These are phyloP conservation scores for Celastrina argiolus DNA, from an alignment of 2,888 invertebrate genomes.

Conservation along the genomic window DNA sequence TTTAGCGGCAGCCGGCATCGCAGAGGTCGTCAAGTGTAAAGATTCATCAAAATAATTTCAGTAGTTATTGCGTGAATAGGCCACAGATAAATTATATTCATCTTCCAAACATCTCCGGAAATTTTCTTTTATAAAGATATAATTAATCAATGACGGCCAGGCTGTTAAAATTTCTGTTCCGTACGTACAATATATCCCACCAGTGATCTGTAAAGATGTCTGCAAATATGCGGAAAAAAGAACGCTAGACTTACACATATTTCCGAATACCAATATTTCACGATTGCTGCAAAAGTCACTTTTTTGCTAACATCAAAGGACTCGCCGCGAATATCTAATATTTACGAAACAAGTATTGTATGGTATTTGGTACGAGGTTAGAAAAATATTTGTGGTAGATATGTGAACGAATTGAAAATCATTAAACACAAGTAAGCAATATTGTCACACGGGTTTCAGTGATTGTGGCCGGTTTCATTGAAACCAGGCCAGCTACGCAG, in stretches of 20 bases:
- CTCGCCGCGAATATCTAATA: not conserved
- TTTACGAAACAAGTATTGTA: not conserved
- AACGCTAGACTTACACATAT: not conserved
- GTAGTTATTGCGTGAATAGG: too few relatives aligned
- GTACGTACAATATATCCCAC: not conserved
- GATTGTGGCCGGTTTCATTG: too few relatives aligned
- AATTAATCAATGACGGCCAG: not conserved
- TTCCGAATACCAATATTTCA: not conserved
- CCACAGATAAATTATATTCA: too few relatives aligned
- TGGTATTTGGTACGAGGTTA: not conserved
- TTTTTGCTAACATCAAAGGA: not conserved
- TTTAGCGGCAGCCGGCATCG: too few relatives aligned
- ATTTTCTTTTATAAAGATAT: too few relatives aligned
- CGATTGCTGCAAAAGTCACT: not conserved
- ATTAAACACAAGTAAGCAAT: not conserved
- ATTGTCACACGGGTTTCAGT: too few relatives aligned
- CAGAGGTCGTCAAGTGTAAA: too few relatives aligned
- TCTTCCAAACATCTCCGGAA: too few relatives aligned
- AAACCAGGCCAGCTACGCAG: too few relatives aligned
- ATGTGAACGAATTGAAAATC: not conserved
- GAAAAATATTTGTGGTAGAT: conserved; percentile 1
- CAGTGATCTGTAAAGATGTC: not conserved
- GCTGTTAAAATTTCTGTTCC: not conserved
- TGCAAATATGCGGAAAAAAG: not conserved
- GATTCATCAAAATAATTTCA: not conserved